Evolutionary conservation across 2,113 vertebrate genomes (phyloP), one percentile per base, ranked within the genome.

Genomic region (Girardinichthys multiradiatus): DNA sequence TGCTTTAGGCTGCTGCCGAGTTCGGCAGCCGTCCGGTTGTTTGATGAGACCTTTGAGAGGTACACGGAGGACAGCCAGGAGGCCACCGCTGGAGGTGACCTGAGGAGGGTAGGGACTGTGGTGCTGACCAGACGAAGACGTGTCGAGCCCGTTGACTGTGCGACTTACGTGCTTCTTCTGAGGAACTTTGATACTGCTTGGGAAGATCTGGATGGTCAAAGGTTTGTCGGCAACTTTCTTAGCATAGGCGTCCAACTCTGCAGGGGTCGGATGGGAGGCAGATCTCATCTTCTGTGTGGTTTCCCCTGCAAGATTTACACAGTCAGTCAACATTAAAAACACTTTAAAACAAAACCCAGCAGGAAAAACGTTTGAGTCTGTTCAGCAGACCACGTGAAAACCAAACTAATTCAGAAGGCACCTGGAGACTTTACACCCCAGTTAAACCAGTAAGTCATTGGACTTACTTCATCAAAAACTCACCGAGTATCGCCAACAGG

Each of bases 231-330:
- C 97, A 87, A 99, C 95, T 95, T 98, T 99, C 95, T 99, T 98
- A 99, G 98, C 98, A 98, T 96, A 99, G 83, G 98, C 97, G 94
- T 99, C 98, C 96, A 99, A 97, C 96, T 99, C 97, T 92, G 98
- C 98, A 95, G 98, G 97, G 92, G 96, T 99, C 94, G 98, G 98
- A 93, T 95, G 97, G 95, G 95, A 96, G 95, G 96, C 95, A 95
- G 97, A 96, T 98, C 97, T 98, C 97, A 98, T 99, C 95, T 98
- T 98, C 96, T 97, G 97, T 96, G 97, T 96, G 96, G 96, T 97
- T 96, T 99, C 98, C 97, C 98, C 98, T 99, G 94, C 0, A 95
- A 94, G 67, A 90, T 86, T n/a, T n/a, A n/a, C n/a, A n/a, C 48
- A 54, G 48, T 54, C 48, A 51, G 9, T 51, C 48, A 9, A 5